Base-by-base conservation (phyloP, 2,797 vertebrate species). In the Hephaestus fuliginosus region DNA sequence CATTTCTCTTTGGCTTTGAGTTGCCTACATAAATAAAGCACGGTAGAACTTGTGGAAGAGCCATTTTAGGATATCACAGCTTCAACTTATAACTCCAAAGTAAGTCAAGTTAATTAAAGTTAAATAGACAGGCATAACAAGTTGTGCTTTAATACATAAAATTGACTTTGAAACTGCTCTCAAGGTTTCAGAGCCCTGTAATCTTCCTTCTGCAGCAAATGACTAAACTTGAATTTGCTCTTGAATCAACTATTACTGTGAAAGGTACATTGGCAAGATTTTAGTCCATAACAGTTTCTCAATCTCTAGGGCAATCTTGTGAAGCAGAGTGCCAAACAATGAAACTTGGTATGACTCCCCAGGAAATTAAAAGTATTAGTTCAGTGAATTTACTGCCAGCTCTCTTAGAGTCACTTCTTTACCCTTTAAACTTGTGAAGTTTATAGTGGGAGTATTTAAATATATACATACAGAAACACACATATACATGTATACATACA, bases 21-120 rank as follows among this genome's bases (percentile, higher is more conserved):
- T 82, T 83, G 58, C 74, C 81, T 71, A 68, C 61, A 79, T 48
- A 69, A 71, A 81, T 44, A 74, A 64, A 70, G 11, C 62, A 43
- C 36, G 6, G 39, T 46, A 7, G 70, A 89, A 83, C 49, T 60
- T 60, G 51, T 63, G 8, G 48, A 44, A 6, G 25, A 56, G 39
- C 65, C 69, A 70, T 69, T 25, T 41, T 43, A 43, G 73, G 30
- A 60, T 22, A 66, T 51, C 5, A 63, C 49, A 28, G 5, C 30
- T 49, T 67, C 22, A 67, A 49, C 46, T 28, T 74, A 13, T 39
- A 44, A 60, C 52, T 78, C 11, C 22, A 48, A 49, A 65, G 43
- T 20, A 63, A 63, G 14, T 20, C 39, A 68, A 74, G 60, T 71
- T 78, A 52, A 74, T 56, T n/a, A 49, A 57, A 77, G 6, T 30